phyloP scores from a whole-genome alignment of 2,888 invertebrate species.

The Patella pellucida region DNA sequence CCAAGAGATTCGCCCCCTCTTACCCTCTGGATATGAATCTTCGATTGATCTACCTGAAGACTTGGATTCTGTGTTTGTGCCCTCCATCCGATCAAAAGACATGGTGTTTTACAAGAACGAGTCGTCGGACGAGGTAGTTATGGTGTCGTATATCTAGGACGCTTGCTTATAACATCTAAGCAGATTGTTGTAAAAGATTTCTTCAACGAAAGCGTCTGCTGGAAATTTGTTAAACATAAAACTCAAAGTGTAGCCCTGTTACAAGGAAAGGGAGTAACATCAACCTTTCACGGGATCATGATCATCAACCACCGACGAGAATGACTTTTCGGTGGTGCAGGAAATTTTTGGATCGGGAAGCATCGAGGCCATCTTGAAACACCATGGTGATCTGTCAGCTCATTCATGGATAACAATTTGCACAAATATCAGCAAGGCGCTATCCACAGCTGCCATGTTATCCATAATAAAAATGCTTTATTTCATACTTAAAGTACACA shows the following conservation, averaged over 20 bases:
- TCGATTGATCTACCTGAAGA: not conserved
- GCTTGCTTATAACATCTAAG: not conserved
- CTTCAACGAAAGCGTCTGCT: conserved; percentile 26
- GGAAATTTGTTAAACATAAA: conserved; percentile 36
- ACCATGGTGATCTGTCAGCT: not conserved
- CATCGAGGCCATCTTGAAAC: not conserved
- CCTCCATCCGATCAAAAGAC: conserved; percentile 30
- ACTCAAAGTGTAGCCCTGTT: conserved; percentile 33
- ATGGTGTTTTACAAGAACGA: conserved; percentile 29
- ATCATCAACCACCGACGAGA: conserved; percentile 18
- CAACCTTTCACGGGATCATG: conserved; percentile 32
- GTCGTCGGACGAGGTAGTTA: conserved; percentile 36
- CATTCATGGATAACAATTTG: not conserved
- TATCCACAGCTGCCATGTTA: conserved; percentile 33
- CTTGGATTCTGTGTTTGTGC: conserved; percentile 31
- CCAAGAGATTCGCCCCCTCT: not conserved
- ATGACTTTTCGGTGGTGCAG: conserved; percentile 35
- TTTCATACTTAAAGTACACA: too few relatives aligned
- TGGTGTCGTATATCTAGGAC: conserved; percentile 33
- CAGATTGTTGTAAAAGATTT: not conserved
- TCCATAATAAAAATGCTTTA: too few relatives aligned
- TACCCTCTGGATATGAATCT: not conserved
- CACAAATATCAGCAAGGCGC: not conserved
- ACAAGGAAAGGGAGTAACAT: conserved; percentile 36
- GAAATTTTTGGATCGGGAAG: conserved; percentile 35